These are phyloP conservation scores for Pyrrhosoma nymphula DNA, from an alignment of 2,888 invertebrate species.

Conservation along the genomic window DNA sequence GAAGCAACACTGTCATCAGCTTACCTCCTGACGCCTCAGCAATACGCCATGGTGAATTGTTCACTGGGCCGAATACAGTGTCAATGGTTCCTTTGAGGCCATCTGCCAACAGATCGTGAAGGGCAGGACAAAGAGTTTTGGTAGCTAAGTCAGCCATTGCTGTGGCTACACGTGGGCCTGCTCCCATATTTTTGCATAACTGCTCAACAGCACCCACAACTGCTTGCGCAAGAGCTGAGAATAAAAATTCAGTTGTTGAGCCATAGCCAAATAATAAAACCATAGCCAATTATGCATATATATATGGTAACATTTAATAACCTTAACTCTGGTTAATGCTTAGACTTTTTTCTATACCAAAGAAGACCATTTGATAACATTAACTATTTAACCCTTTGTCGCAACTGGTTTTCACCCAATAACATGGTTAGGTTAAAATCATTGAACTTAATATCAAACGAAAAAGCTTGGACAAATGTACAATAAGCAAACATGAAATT, in stretches of 20 bases:
- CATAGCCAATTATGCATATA: too few relatives aligned
- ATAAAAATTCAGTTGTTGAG: slow-evolving; percentile 23
- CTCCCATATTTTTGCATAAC: slow-evolving; percentile 78
- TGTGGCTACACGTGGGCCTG: slow-evolving; percentile 33
- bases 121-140: slow-evolving; percentile 88
- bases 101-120: slow-evolving; percentile 91
- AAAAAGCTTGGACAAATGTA: too few relatives aligned
- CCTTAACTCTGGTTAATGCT: too few relatives aligned
- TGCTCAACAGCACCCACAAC: slow-evolving; percentile 88
- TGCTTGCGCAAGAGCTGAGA: slow-evolving; percentile 85
- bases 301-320: too few relatives aligned
- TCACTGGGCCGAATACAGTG: slow-evolving; percentile 91
- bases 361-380: too few relatives aligned
- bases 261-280: too few relatives aligned
- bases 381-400: too few relatives aligned
- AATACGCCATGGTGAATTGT: slow-evolving; percentile 94
- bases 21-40: slow-evolving; percentile 91
- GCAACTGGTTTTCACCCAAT: too few relatives aligned
- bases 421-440: too few relatives aligned
- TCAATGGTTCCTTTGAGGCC: slow-evolving; percentile 90
- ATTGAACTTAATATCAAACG: too few relatives aligned
- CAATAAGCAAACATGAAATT: too few relatives aligned
- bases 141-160: slow-evolving; percentile 81
- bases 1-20: slow-evolving; percentile 62
- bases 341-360: too few relatives aligned